phyloP scores from a whole-genome alignment of 2,797 vertebrate species.

The Hozukius guyotensis region DNA sequence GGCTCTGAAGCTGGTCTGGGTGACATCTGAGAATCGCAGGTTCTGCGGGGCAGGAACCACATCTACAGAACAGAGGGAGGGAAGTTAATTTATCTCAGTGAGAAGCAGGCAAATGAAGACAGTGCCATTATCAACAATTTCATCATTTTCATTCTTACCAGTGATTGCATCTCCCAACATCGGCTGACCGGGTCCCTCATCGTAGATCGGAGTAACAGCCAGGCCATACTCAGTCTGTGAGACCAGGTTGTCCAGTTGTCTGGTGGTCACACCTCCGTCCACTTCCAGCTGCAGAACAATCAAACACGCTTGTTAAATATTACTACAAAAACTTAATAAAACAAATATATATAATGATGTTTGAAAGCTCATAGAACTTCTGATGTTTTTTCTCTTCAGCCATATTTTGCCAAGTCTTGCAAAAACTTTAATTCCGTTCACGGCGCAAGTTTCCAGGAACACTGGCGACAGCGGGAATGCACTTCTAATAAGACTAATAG shows the following conservation, averaged over 20 bases:
- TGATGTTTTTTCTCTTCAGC: slow-evolving; percentile 19
- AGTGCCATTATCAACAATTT: neutral
- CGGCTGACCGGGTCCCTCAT: slow-evolving; percentile 85
- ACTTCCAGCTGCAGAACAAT: slow-evolving; percentile 88
- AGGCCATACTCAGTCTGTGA: slow-evolving; percentile 92
- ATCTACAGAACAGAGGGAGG: slow-evolving; percentile 73
- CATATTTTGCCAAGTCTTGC: slow-evolving; percentile 16
- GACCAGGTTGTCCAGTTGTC: slow-evolving; percentile 85
- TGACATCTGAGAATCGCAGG: slow-evolving; percentile 89
- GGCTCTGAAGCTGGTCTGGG: slow-evolving; percentile 90
- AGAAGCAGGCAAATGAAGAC: neutral
- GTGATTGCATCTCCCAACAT: slow-evolving; percentile 87
- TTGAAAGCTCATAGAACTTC: slow-evolving; percentile 2
- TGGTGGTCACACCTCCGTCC: slow-evolving; percentile 83
- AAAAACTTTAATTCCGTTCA: slow-evolving; percentile 21
- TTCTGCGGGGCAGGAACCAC: slow-evolving; percentile 93
- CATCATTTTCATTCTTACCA: slow-evolving; percentile 76
- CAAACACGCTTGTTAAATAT: neutral
- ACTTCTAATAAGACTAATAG: slow-evolving; percentile 17
- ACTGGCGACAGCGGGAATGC: slow-evolving; percentile 12
- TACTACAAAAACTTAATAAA: neutral
- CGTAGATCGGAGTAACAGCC: slow-evolving; percentile 90
- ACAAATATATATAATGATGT: neutral
- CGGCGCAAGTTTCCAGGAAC: slow-evolving; percentile 20
- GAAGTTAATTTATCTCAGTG: neutral